phyloP scores from a whole-genome alignment of 35 echinoderm and acorn worm species.

The Ptychodera flava region DNA sequence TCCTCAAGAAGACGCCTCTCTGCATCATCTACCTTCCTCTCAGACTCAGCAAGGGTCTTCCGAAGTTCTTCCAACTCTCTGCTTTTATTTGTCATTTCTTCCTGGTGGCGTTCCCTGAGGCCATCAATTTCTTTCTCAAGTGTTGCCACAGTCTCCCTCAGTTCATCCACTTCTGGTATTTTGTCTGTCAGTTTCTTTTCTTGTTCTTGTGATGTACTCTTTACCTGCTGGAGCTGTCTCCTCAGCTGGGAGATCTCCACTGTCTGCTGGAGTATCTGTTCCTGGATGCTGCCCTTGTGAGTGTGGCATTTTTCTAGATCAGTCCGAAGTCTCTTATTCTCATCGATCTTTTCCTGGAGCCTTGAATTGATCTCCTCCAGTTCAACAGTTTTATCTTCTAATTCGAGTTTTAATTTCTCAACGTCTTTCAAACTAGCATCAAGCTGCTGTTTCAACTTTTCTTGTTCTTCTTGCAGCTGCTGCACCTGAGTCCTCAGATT shows the following conservation, averaged over 20 bases:
- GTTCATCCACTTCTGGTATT: background rate
- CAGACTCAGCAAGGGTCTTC: background rate
- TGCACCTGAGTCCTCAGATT: slow-evolving; percentile 15
- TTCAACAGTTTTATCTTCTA: background rate
- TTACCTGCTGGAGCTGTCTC: background rate
- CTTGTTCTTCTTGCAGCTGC: background rate
- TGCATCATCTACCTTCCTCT: slow-evolving; percentile 14
- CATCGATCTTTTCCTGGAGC: background rate
- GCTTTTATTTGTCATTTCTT: slow-evolving; percentile 24
- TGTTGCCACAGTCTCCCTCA: background rate
- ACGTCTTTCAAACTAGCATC: background rate
- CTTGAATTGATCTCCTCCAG: background rate
- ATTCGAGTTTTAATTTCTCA: background rate
- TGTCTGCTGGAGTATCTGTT: background rate
- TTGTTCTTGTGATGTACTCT: background rate
- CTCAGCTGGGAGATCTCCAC: background rate
- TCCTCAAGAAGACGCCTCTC: slow-evolving; percentile 12
- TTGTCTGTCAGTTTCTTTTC: background rate
- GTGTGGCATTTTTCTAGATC: background rate
- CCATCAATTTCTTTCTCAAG: slow-evolving; percentile 14
- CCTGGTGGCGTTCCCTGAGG: slow-evolving; percentile 2
- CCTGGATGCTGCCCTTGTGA: background rate
- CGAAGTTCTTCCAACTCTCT: background rate
- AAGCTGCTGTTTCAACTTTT: slow-evolving; percentile 19
- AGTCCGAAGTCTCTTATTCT: background rate